Evolutionary conservation across 2,113 vertebrate genomes (phyloP).

Genomic region (Tapirus terrestris): DNA sequence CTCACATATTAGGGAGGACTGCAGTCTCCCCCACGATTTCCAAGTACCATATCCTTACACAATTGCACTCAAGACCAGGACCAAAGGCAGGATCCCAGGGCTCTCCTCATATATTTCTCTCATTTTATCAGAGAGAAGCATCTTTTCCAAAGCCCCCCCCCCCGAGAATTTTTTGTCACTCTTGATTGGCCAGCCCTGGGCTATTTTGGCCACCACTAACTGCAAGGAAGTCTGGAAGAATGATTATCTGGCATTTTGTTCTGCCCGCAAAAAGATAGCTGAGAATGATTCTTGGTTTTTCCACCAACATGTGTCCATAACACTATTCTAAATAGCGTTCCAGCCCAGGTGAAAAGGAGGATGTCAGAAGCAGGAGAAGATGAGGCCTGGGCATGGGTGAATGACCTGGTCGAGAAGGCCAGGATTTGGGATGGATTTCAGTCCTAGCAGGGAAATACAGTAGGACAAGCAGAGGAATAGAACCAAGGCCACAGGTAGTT

Average conservation of each 20-base stretch:
- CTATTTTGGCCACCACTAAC: not conserved
- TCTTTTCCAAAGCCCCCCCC: not conserved
- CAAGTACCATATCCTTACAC: not conserved
- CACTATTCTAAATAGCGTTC: not conserved
- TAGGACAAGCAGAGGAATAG: not conserved
- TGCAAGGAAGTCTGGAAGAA: not conserved
- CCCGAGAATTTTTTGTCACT: not conserved
- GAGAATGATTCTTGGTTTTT: not conserved
- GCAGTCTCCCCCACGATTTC: not conserved
- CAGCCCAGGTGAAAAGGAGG: not conserved
- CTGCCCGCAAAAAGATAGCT: not conserved
- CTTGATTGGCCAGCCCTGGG: not conserved
- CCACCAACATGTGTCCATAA: fast-evolving
- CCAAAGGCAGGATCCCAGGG: no score
- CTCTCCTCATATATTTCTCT: no score
- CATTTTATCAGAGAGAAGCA: no score
- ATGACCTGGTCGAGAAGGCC: not conserved
- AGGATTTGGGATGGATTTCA: not conserved
- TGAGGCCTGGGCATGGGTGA: not conserved
- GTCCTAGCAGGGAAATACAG: not conserved
- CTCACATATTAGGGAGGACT: not conserved
- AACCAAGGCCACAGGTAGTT: not conserved
- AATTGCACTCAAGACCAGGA: not conserved
- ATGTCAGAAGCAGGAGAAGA: not conserved
- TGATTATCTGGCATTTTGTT: not conserved